A percentile compares a stretch with the other conserved stretches of the same genome.
Conservation (phyloP, 64 coral and sea anemone species). For the Stylophora pistillata region DNA sequence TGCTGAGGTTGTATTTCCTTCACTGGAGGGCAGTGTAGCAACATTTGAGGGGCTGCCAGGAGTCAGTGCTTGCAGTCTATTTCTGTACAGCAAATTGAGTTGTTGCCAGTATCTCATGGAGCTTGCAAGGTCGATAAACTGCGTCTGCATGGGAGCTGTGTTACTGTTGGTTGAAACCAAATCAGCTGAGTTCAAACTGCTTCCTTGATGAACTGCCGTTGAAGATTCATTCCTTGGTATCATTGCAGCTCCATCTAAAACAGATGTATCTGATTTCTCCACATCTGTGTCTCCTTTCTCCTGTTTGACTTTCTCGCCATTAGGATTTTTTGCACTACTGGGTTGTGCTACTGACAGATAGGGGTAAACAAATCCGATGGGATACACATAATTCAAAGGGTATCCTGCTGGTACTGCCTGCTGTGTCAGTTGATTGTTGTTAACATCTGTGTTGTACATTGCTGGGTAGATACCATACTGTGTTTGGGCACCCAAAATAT, state of each 20-base stretch:
- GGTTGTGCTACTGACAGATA: conserved; percentile 49
- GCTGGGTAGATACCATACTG: conserved; percentile 38
- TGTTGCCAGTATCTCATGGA: conserved; percentile 91
- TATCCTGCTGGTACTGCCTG: conserved; percentile 7
- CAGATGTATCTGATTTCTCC: background rate
- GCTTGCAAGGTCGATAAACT: conserved; percentile 87
- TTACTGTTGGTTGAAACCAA: background rate
- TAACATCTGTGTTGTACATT: background rate
- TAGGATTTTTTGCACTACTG: background rate
- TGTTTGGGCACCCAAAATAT: conserved; percentile 16
- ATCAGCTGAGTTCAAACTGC: background rate
- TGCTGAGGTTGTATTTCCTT: background rate
- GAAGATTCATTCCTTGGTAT: background rate
- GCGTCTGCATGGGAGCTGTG: conserved; percentile 41
- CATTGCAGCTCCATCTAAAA: background rate
- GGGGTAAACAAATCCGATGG: conserved; percentile 54
- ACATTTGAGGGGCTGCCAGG: conserved; percentile 12
- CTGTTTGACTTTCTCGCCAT: background rate
- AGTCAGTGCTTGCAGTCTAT: conserved; percentile 57
- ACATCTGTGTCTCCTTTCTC: background rate
- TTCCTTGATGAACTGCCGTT: background rate
- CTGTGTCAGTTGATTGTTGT: conserved; percentile 21
- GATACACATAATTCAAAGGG: conserved; percentile 66
- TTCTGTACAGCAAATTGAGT: conserved; percentile 78
- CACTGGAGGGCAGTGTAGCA: background rate